These are phyloP conservation scores for Dicaeum eximium DNA, from an alignment of 2,113 vertebrate genomes.

Conservation along the genomic window DNA sequence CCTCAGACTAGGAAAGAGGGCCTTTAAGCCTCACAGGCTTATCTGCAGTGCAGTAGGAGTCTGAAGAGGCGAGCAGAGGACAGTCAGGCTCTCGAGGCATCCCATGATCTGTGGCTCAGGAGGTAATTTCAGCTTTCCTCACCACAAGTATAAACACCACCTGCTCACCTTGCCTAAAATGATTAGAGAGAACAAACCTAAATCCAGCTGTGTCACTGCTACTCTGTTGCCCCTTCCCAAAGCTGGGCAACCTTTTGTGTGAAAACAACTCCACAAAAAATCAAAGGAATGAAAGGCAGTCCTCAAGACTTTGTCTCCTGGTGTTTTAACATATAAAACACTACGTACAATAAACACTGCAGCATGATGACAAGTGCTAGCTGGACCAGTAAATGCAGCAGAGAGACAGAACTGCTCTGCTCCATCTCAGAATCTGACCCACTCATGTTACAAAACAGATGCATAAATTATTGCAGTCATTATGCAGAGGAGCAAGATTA, in stretches of 20 bases:
- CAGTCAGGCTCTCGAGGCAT: neutral
- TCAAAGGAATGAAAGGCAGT: neutral
- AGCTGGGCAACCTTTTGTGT: neutral
- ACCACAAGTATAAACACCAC: neutral
- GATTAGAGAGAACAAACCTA: neutral
- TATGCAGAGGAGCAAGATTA: slow-evolving; percentile 32
- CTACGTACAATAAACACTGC: neutral
- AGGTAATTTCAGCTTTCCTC: neutral
- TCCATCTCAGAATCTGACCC: neutral
- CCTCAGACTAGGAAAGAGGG: neutral
- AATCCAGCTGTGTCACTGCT: neutral
- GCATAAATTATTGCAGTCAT: slow-evolving; percentile 34
- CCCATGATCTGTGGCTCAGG: neutral
- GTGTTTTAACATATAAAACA: neutral
- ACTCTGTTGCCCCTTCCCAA: neutral
- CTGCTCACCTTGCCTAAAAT: neutral
- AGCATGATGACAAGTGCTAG: neutral
- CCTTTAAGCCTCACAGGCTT: neutral
- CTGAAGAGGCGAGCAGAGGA: neutral
- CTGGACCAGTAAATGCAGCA: neutral
- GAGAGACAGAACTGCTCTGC: neutral
- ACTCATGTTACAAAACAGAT: slow-evolving; percentile 30
- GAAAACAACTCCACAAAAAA: neutral
- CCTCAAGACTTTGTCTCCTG: neutral
- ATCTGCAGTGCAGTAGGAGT: slow-evolving; percentile 35